These are phyloP conservation scores for Pangasius krempfi DNA, from an alignment of 2,797 vertebrate genomes.

Conservation along the genomic window DNA sequence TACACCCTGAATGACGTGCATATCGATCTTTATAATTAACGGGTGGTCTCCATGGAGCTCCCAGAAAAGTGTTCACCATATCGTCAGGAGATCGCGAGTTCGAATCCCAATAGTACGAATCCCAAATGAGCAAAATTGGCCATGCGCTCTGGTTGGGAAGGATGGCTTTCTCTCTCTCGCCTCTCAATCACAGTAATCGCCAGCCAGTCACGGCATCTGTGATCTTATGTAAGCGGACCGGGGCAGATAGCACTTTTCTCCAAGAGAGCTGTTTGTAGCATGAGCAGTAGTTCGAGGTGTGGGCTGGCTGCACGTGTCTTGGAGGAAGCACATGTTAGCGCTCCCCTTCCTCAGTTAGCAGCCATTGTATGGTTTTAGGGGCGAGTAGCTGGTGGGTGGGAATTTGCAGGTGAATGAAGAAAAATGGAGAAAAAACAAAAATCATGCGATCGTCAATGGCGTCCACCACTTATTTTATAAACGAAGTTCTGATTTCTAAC, in stretches of 20 bases:
- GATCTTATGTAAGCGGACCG: neutral
- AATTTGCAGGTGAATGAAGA: neutral
- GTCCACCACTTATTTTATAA: neutral
- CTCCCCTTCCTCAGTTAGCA: neutral
- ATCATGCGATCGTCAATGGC: neutral
- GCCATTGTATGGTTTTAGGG: neutral
- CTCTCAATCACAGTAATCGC: neutral
- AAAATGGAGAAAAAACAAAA: neutral
- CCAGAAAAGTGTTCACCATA: neutral
- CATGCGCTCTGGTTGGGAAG: neutral
- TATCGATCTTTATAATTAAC: neutral
- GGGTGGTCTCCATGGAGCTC: neutral
- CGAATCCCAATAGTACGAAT: too few relatives aligned
- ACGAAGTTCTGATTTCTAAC: neutral
- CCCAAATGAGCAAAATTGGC: neutral
- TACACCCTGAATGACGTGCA: neutral
- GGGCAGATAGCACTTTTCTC: neutral
- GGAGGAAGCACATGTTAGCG: neutral
- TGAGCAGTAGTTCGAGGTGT: neutral
- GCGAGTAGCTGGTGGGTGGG: neutral
- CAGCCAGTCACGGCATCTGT: neutral
- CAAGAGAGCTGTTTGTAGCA: neutral
- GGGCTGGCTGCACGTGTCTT: neutral
- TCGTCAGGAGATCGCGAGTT: neutral
- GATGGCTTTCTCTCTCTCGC: neutral